phyloP scores from a whole-genome alignment of 2,888 invertebrate species.

The Salpingus planirostris region DNA sequence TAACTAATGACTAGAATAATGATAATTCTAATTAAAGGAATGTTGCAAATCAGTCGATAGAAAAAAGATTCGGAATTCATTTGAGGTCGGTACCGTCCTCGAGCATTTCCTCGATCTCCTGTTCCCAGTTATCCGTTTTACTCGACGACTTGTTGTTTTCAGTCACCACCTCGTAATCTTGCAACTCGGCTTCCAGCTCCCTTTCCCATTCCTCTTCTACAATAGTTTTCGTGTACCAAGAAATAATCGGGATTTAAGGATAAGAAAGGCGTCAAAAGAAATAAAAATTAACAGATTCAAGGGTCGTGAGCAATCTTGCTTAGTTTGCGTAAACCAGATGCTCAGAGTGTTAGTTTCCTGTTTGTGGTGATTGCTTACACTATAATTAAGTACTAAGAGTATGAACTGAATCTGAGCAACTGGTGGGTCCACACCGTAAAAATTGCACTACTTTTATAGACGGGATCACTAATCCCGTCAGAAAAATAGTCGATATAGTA shows the following conservation, averaged over 20 bases:
- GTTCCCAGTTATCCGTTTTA: constrained; percentile 39
- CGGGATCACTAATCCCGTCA: constrained; percentile 3
- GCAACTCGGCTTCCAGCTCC: constrained; percentile 89
- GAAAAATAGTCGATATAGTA: too few species aligned
- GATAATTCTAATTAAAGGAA: constrained; percentile 12
- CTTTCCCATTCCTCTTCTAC: constrained; percentile 87
- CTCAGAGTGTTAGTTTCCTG: constrained; percentile 34
- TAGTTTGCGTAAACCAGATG: constrained; percentile 25
- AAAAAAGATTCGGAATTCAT: constrained; percentile 22
- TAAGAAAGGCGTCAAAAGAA: constrained; percentile 28
- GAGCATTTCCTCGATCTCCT: constrained; percentile 40
- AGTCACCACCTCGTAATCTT: constrained; percentile 86
- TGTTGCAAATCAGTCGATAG: constrained; percentile 12
- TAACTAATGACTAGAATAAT: constrained; percentile 16
- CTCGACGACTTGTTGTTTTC: constrained; percentile 43
- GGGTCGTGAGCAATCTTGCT: constrained; percentile 20
- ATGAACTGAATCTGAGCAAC: constrained; percentile 23
- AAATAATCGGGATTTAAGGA: constrained; percentile 26
- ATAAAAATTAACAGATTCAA: constrained; percentile 17
- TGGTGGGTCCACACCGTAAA: constrained; percentile 28
- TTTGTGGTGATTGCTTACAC: constrained; percentile 13
- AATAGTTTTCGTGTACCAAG: too few species aligned
- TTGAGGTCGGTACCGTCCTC: constrained; percentile 38
- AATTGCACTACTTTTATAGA: constrained; percentile 3
- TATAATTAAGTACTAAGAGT: neutral